Conservation (phyloP, 2,888 invertebrate species). For the Sphecodes monilicornis region DNA sequence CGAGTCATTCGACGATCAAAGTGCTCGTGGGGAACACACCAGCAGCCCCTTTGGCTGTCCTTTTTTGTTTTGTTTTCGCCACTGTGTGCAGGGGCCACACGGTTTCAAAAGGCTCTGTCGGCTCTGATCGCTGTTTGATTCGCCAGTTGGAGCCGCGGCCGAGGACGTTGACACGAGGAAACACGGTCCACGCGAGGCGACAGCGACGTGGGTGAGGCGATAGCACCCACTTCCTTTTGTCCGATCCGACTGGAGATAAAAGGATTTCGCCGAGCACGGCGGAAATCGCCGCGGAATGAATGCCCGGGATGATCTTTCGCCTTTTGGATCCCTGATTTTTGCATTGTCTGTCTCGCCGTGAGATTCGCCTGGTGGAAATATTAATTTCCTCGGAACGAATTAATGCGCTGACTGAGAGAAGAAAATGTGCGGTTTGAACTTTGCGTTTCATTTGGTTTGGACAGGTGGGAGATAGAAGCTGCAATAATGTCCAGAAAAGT, state of each 20-base stretch:
- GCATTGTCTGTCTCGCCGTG: neutral
- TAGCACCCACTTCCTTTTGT: conserved; percentile 47
- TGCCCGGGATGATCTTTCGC: conserved; percentile 4
- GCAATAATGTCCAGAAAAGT: neutral
- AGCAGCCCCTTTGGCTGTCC: neutral
- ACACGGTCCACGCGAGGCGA: conserved; percentile 52
- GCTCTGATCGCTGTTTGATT: conserved; percentile 66
- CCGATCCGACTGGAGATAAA: conserved; percentile 35
- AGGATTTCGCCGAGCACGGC: conserved; percentile 17
- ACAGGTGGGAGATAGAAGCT: too few relatives aligned
- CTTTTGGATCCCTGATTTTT: neutral
- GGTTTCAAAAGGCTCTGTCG: conserved; percentile 56
- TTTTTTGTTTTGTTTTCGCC: neutral
- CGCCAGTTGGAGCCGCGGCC: conserved; percentile 53
- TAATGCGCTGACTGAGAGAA: neutral
- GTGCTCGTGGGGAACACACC: conserved; percentile 60
- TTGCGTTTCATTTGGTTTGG: neutral
- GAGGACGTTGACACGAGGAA: conserved; percentile 69
- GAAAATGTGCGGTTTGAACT: neutral
- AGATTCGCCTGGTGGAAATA: neutral
- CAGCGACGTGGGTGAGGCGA: conserved; percentile 50
- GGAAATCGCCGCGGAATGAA: conserved; percentile 11
- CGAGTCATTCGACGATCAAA: conserved; percentile 81
- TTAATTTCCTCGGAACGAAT: neutral
- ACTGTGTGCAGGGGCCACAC: conserved; percentile 28